A percentile compares a stretch with the other conserved stretches of the same genome.
Conservation (phyloP, 2,797 vertebrate species). For the Novumbra hubbsi region DNA sequence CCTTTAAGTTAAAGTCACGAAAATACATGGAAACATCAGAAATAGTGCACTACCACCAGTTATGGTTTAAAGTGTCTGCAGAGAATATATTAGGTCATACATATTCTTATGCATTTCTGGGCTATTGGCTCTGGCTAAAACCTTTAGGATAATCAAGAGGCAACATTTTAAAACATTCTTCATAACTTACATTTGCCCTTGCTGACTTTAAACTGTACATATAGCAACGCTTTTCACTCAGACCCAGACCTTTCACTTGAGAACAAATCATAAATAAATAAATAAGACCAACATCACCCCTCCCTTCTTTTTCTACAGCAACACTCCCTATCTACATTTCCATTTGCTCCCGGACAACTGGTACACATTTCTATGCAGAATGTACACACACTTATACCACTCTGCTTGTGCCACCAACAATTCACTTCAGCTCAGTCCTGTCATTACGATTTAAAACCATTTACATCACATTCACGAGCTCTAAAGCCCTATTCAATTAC, state of each 20-base stretch:
- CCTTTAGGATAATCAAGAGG: not conserved
- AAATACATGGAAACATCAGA: not conserved
- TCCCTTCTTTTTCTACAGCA: conserved; percentile 28
- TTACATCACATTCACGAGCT: conserved; percentile 43
- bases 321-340: conserved; percentile 7
- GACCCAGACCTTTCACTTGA: conserved; percentile 39
- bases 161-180: not conserved
- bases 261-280: conserved; percentile 73
- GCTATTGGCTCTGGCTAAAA: not conserved
- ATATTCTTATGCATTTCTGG: not conserved
- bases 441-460: conserved; percentile 24
- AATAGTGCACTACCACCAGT: not conserved
- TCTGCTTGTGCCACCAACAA: not conserved
- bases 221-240: conserved; percentile 30
- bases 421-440: conserved; percentile 25
- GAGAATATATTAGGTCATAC: not conserved
- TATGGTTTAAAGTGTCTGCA: not conserved
- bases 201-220: conserved; percentile 17
- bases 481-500: conserved; percentile 26
- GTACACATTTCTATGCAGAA: conserved; percentile 48
- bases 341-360: conserved; percentile 28
- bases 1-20: not conserved
- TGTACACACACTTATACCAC: conserved; percentile 32
- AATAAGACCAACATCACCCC: conserved; percentile 60
- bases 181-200: conserved; percentile 20